Evolutionary conservation across 37 sponge, comb jelly and placozoan species (phyloP), one percentile per base, ranked within the genome.

Genomic region (Geodia barretti): DNA sequence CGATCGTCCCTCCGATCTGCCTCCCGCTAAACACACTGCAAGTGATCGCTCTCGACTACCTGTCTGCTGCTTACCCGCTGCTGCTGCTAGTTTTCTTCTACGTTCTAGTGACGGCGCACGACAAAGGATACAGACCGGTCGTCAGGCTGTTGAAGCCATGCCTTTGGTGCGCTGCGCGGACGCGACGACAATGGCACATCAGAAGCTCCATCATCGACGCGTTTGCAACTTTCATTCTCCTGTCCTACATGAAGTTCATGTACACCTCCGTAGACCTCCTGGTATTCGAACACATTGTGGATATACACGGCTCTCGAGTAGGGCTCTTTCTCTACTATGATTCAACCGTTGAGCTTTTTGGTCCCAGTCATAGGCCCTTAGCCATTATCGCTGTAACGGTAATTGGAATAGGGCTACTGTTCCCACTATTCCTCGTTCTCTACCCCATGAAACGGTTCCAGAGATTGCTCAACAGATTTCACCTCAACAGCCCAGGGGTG

Each of bases 381-480:
- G 81, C 42, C 7, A 37, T 76, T 2, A 9, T 76, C 1, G 82
- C 83, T 20, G 14, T 76, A 5, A 2, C 76, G 7, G 39, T 84
- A 4, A 32, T 92, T 1, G 17, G 31, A n/a, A 79, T 66, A 68
- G 81, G 79, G 2, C 35, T 69, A 1, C 5, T 87, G 19, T 85
- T 85, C 24, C 92, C 92, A 24, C 25, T 92, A 9, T 62, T 92
- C 30, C 85, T 92, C 23, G 34, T 84, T 0, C 25, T 70, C 69
- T 72, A 69, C 65, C 85, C 81, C 1, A 14, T 70, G 31, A 40
- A 36, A 26, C 4, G 54, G 39, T 32, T 70, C 8, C 81, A 80
- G 62, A n/a, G 24, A 25, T 32, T 70, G 23, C 8, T 8, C 19
- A 1, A 0, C 23, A 68, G 40, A 4, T n/a, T 59, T 70, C 60